Percentiles rank a stretch among this genome's conserved stretches.
phyloP scores from a whole-genome alignment of 2,797 vertebrate genomes.

The Sebastiscus albofasciatus region DNA sequence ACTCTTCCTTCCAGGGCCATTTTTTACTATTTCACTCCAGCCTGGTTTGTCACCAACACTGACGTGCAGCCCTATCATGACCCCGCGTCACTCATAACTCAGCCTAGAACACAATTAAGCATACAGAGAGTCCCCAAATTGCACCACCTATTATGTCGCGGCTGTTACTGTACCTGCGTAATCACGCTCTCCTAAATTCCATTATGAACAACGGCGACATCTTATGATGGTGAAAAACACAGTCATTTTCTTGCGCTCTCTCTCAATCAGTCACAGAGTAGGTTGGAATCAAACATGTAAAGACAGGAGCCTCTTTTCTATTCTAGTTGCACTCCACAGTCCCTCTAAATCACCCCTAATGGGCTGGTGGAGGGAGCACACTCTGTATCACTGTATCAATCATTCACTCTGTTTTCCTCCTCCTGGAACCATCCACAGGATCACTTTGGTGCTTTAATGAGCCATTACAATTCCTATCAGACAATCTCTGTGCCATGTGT shows the following conservation, averaged over 20 bases:
- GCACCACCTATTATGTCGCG: constrained; percentile 10
- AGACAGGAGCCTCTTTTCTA: constrained; percentile 61
- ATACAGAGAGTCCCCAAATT: constrained; percentile 16
- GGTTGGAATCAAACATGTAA: constrained; percentile 57
- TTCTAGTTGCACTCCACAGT: constrained; percentile 71
- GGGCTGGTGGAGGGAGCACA: constrained; percentile 73
- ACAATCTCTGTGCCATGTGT: constrained; percentile 53
- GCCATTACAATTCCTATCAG: constrained; percentile 83
- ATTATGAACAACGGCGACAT: constrained; percentile 37
- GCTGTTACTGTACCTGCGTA: constrained; percentile 37
- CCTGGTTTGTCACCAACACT: constrained; percentile 24
- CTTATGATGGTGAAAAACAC: constrained; percentile 44
- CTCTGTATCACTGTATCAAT: constrained; percentile 79
- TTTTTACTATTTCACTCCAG: constrained; percentile 18
- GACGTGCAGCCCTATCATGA: not conserved
- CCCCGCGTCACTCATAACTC: constrained; percentile 6
- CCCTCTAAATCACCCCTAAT: constrained; percentile 82
- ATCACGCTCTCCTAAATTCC: constrained; percentile 39
- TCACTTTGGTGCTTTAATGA: constrained; percentile 82
- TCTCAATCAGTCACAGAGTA: constrained; percentile 55
- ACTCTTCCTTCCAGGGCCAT: constrained; percentile 9
- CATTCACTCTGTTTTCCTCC: constrained; percentile 78
- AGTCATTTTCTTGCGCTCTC: constrained; percentile 44
- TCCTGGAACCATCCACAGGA: constrained; percentile 69
- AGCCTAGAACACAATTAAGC: constrained; percentile 40